phyloP scores from a whole-genome alignment of 2,888 invertebrate species.

The Calliopum simillimum region DNA sequence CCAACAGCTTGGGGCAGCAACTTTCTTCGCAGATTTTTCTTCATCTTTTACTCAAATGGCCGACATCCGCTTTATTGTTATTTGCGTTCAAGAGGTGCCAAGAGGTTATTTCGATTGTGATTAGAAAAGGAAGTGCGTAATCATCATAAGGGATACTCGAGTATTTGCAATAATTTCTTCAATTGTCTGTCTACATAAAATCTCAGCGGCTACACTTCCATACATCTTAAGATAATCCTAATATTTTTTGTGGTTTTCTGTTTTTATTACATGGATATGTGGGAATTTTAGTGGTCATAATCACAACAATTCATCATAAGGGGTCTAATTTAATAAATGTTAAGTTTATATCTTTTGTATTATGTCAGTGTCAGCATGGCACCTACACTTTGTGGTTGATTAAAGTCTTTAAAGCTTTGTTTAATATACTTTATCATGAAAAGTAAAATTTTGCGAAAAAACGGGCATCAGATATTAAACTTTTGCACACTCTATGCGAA shows the following conservation, averaged over 20 bases:
- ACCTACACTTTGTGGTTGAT: no score
- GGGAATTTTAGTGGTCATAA: no score
- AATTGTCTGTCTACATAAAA: background rate
- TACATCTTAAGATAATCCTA: background rate
- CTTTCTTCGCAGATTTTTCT: background rate
- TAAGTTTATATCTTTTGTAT: no score
- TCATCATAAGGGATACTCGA: background rate
- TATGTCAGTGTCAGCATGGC: no score
- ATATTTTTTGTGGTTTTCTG: background rate
- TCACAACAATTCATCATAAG: no score
- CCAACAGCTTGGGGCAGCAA: background rate
- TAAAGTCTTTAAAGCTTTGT: no score
- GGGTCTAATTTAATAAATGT: no score
- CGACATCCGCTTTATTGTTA: constrained; percentile 21
- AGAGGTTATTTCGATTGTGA: background rate
- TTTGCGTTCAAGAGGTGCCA: background rate
- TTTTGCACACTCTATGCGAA: no score
- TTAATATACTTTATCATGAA: no score
- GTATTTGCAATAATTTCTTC: background rate
- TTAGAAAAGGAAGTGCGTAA: background rate
- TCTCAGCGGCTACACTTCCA: background rate
- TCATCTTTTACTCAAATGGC: constrained; percentile 16
- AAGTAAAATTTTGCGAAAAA: no score
- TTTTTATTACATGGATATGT: no score
- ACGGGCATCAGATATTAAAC: no score